phyloP scores from a whole-genome alignment of 30 jellyfish, hydroid and myxozoan genomes.

The Pelagia noctiluca region DNA sequence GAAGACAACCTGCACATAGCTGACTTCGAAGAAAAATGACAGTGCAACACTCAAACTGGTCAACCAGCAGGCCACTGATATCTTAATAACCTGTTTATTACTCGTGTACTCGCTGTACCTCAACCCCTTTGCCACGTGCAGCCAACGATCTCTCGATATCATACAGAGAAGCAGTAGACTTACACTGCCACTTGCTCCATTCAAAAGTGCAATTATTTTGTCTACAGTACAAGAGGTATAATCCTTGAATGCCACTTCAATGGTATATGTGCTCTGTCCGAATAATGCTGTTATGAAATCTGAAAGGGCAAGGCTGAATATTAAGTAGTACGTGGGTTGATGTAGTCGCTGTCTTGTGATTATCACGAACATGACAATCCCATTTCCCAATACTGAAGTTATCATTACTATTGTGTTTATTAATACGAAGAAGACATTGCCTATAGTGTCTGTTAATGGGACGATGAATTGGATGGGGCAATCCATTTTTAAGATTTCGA shows the following conservation, averaged over 20 bases:
- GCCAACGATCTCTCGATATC: neutral
- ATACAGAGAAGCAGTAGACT: neutral
- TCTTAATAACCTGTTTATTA: neutral
- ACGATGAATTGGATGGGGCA: no score
- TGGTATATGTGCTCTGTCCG: conserved; percentile 58
- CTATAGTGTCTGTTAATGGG: no score
- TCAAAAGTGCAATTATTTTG: no score
- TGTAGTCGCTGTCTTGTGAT: conserved; percentile 14
- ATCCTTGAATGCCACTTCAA: conserved; percentile 21
- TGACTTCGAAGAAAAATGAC: neutral
- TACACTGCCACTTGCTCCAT: no score
- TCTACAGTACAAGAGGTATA: no score
- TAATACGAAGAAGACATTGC: no score
- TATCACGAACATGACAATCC: conserved; percentile 62
- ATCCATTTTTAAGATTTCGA: no score
- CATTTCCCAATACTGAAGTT: no score
- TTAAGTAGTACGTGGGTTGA: conserved; percentile 43
- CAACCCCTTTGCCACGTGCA: neutral
- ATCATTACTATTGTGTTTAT: no score
- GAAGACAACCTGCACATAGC: neutral
- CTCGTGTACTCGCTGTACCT: neutral
- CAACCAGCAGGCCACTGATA: neutral
- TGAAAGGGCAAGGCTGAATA: conserved; percentile 60
- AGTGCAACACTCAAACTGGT: neutral
- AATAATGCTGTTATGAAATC: conserved; percentile 57